These are phyloP conservation scores for Addax nasomaculatus DNA, from an alignment of 2,113 vertebrate species.

Conservation along the genomic window DNA sequence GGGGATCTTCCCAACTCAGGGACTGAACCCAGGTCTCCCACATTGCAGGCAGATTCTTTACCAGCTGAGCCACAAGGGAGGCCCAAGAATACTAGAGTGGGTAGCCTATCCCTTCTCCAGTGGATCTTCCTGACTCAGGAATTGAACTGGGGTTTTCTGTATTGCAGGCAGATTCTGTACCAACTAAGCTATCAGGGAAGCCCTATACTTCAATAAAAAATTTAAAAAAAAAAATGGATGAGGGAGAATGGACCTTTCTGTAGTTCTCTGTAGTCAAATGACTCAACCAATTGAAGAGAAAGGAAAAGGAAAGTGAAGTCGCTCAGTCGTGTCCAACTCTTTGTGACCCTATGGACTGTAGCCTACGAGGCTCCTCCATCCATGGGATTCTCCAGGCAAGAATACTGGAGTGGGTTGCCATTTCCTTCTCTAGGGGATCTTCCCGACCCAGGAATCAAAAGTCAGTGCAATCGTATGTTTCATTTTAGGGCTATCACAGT, in stretches of 20 bases:
- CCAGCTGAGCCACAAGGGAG: not conserved
- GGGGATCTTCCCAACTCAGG: not conserved
- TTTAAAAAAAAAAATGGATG: not conserved
- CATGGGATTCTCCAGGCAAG: not conserved
- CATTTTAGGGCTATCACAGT: not conserved
- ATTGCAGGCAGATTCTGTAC: not conserved
- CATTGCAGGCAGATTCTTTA: not conserved
- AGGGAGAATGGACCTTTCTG: not conserved
- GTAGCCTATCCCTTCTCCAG: not conserved
- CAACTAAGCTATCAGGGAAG: not conserved
- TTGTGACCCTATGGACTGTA: rapidly evolving
- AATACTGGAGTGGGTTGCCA: not conserved
- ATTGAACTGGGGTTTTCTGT: not conserved
- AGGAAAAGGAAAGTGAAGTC: not conserved
- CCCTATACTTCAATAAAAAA: not conserved
- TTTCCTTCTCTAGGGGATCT: not conserved
- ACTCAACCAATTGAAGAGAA: not conserved
- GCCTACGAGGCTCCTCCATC: not conserved
- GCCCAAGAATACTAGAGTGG: not conserved
- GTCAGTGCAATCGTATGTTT: not conserved
- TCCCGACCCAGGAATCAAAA: not conserved
- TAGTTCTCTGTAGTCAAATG: too few relatives aligned
- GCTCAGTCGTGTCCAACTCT: not conserved
- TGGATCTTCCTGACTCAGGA: not conserved
- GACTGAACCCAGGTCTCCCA: not conserved